phyloP scores from a whole-genome alignment of 2,113 vertebrate genomes.

The Phasianus colchicus region DNA sequence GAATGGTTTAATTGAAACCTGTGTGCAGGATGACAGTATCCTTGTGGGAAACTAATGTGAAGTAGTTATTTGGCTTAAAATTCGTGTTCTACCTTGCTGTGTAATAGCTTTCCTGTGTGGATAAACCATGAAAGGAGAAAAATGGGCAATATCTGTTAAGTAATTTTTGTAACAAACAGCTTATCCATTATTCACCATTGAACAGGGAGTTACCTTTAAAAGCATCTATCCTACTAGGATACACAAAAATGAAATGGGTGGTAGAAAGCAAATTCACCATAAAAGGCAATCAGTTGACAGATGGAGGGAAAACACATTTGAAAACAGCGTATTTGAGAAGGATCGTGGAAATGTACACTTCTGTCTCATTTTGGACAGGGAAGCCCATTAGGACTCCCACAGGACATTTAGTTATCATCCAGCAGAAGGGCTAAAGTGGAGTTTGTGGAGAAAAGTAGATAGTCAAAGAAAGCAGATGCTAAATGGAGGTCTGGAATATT shows the following conservation, averaged over 20 bases:
- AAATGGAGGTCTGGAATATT: neutral
- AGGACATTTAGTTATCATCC: neutral
- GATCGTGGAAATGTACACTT: neutral
- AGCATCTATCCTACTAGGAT: neutral
- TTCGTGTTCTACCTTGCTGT: neutral
- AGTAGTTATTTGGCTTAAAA: slow-evolving; percentile 6
- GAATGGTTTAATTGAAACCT: neutral
- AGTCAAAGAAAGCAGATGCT: neutral
- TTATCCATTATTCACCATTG: neutral
- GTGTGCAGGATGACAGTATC: neutral
- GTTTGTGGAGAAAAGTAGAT: neutral
- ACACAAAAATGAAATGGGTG: neutral
- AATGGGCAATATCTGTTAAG: neutral
- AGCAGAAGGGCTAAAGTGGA: neutral
- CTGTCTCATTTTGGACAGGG: neutral
- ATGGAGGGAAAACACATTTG: neutral
- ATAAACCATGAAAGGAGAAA: neutral
- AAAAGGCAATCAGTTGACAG: neutral
- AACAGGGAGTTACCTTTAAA: neutral
- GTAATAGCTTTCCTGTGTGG: neutral
- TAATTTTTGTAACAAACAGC: neutral
- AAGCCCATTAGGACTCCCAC: neutral
- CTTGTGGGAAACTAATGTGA: neutral
- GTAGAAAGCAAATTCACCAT: neutral
- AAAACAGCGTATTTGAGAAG: neutral